Evolutionary conservation across 2,888 invertebrate genomes (phyloP).

Genomic region (Eristalis tenax): DNA sequence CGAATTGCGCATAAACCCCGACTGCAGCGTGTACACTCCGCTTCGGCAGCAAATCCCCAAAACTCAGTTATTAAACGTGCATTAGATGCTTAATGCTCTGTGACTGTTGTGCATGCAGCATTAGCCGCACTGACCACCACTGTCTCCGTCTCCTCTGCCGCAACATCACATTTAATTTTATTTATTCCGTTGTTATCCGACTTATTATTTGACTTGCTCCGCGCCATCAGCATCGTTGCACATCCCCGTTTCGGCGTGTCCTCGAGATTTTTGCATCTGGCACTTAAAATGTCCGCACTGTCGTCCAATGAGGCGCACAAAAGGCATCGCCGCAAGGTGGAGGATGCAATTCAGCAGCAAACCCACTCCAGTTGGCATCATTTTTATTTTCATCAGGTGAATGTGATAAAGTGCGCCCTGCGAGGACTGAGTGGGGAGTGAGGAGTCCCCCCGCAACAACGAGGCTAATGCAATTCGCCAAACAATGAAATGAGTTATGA

Average conservation of each 20-base stretch:
- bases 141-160: conserved; percentile 9
- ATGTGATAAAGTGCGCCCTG: conserved; percentile 37
- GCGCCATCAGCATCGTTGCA: neutral
- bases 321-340: conserved; percentile 44
- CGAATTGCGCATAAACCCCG: conserved; percentile 22
- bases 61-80: conserved; percentile 65
- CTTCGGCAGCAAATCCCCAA: conserved; percentile 4
- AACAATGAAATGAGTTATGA: conserved; percentile 71
- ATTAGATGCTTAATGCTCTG: conserved; percentile 70
- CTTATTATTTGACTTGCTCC: conserved; percentile 60
- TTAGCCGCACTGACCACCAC: conserved; percentile 30
- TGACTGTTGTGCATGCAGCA: conserved; percentile 67
- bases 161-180: conserved; percentile 70
- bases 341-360: conserved; percentile 28
- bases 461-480: conserved; percentile 17
- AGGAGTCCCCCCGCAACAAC: too few species aligned
- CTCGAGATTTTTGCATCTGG: conserved; percentile 63
- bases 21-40: conserved; percentile 29
- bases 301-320: conserved; percentile 41
- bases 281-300: conserved; percentile 69
- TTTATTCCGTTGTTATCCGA: conserved; percentile 66
- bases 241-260: conserved; percentile 18
- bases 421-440: neutral
- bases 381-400: conserved; percentile 55
- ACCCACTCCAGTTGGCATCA: conserved; percentile 35